These are phyloP conservation scores for Minunthozetes semirufus DNA, from an alignment of 2,888 invertebrate species.

Conservation along the genomic window DNA sequence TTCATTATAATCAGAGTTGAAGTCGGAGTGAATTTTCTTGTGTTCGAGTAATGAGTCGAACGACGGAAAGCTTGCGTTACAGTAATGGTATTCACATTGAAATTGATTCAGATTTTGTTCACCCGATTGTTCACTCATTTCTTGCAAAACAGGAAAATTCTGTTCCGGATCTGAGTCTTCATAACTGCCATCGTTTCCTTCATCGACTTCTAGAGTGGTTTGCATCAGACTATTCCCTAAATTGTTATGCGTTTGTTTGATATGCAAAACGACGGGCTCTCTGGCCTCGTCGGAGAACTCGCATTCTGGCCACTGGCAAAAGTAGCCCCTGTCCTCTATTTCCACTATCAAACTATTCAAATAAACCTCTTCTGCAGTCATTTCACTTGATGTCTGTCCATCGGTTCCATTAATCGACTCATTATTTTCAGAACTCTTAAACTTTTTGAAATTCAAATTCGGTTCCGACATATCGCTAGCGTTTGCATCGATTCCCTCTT, in stretches of 20 bases:
- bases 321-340: conserved; percentile 2
- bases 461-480: background rate
- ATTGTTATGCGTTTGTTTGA: background rate
- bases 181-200: background rate
- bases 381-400: background rate
- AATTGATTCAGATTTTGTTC: background rate
- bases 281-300: background rate
- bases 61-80: conserved; percentile 10
- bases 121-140: background rate
- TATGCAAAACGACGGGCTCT: background rate
- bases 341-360: conserved; percentile 3
- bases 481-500: background rate
- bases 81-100: background rate
- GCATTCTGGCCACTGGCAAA: conserved; percentile 10
- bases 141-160: background rate
- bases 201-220: background rate
- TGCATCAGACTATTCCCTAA: background rate
- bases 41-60: background rate
- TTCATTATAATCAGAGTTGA: background rate
- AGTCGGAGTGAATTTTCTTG: background rate
- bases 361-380: background rate
- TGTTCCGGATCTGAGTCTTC: background rate
- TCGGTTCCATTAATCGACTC: background rate
- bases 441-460: background rate
- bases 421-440: background rate